Evolutionary conservation across 2,888 invertebrate genomes (phyloP), one percentile per base, ranked within the genome.

Genomic region (Drosophila gaucha): DNA sequence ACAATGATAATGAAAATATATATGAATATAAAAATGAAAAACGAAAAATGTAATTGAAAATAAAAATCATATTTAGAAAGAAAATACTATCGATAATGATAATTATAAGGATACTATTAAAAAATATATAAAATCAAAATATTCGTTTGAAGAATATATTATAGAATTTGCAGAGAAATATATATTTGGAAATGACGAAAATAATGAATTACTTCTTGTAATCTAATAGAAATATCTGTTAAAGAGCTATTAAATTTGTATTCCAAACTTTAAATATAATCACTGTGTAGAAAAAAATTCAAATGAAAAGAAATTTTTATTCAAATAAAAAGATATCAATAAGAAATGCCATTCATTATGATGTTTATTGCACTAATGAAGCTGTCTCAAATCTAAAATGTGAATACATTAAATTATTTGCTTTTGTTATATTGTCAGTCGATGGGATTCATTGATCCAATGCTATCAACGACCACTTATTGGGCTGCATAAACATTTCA

Each of bases 401-500:
- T 20, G 38, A 38, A 30, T 44, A 44, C 12, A 46, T 46, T n/a
- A 31, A 46, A 46, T 28, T 9, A 44, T 44, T 44, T 44, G 9
- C 20, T 20, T 38, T 62, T 18, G 30, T 36, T 10, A 47, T 55
- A 56, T 54, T 64, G 54, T 65, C 49, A 51, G 20, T 74, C 22
- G 46, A 56, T 51, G 55, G 30, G 43, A 65, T 68, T 68, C 51
- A 44, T 43, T 39, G 52, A 49, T 38, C 28, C 49, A 18, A 10
- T 12, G 22, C 39, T 35, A 71, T 70, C 55, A 52, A 59, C 30
- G 30, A 31, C 49, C 69, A 62, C 60, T 70, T 57, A 70, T 65
- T 31, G 55, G 75, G 57, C 63, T 67, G 74, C 80, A 74, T 71
- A 67, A 82, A 82, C 73, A 74, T 71, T 78, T 76, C 50, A 39